phyloP scores from a whole-genome alignment of 2,888 invertebrate genomes.

The Athalia rosae region DNA sequence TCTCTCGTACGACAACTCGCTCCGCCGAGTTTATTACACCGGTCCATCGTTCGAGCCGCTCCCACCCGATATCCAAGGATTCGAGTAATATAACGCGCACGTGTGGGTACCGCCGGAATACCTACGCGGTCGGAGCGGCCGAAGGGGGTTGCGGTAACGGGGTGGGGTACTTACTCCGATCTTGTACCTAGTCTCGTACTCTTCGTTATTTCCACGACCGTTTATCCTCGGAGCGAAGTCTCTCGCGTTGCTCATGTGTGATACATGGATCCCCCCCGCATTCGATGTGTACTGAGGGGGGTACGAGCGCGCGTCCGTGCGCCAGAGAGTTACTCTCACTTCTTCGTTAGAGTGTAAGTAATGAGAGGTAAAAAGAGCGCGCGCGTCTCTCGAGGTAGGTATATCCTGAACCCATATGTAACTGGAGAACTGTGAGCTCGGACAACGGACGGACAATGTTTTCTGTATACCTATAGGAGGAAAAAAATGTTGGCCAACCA shows the following conservation, averaged over 20 bases:
- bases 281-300: too few relatives aligned
- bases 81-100: constrained; percentile 19
- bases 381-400: too few relatives aligned
- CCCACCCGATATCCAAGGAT: constrained; percentile 33
- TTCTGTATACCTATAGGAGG: background rate
- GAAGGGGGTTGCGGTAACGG: constrained; percentile 6
- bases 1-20: too few relatives aligned
- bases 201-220: constrained; percentile 70
- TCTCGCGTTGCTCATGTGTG: constrained; percentile 20
- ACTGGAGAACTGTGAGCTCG: constrained; percentile 65
- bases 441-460: constrained; percentile 59
- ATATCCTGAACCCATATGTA: constrained; percentile 59
- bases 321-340: too few relatives aligned
- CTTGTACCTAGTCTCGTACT: constrained; percentile 67
- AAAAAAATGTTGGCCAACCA: constrained; percentile 19
- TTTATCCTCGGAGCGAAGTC: constrained; percentile 48
- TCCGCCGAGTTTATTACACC: too few relatives aligned
- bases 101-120: too few relatives aligned
- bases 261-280: background rate
- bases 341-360: too few relatives aligned
- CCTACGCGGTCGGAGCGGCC: constrained; percentile 12
- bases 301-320: too few relatives aligned
- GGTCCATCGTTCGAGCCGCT: constrained; percentile 42
- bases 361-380: too few relatives aligned
- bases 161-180: constrained; percentile 63